phyloP scores from a whole-genome alignment of 2,797 vertebrate genomes.

The Anguilla obscura region DNA sequence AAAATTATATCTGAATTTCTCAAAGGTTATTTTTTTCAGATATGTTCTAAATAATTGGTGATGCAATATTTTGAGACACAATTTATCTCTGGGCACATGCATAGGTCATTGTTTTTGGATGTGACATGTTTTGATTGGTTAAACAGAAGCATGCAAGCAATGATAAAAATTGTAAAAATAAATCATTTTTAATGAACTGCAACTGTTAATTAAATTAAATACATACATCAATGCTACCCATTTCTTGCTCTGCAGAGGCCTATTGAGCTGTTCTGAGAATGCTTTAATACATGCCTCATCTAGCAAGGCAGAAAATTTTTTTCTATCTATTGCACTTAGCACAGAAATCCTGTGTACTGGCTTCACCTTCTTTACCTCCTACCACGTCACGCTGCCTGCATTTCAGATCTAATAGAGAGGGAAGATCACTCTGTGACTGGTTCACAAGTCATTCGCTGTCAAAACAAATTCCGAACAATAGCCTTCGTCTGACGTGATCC shows the following conservation, averaged over 20 bases:
- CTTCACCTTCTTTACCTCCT: slow-evolving; percentile 6
- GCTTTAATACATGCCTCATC: background rate
- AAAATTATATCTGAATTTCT: background rate
- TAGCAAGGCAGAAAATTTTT: background rate
- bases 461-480: slow-evolving; percentile 52
- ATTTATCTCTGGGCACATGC: too few species aligned
- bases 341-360: background rate
- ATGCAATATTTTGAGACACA: background rate
- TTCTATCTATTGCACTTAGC: background rate
- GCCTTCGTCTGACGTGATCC: slow-evolving; percentile 50
- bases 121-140: background rate
- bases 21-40: background rate
- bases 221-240: background rate
- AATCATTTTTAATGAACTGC: background rate
- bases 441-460: slow-evolving; percentile 39
- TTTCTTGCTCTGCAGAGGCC: background rate
- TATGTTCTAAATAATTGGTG: too few species aligned
- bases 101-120: background rate
- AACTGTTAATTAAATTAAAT: background rate
- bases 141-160: background rate
- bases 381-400: slow-evolving; percentile 1
- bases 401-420: slow-evolving; percentile 17
- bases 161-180: background rate
- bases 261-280: background rate
- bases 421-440: background rate